These are phyloP conservation scores for Steinernema carpocapsae DNA, from an alignment of 2,888 invertebrate species.

Conservation along the genomic window DNA sequence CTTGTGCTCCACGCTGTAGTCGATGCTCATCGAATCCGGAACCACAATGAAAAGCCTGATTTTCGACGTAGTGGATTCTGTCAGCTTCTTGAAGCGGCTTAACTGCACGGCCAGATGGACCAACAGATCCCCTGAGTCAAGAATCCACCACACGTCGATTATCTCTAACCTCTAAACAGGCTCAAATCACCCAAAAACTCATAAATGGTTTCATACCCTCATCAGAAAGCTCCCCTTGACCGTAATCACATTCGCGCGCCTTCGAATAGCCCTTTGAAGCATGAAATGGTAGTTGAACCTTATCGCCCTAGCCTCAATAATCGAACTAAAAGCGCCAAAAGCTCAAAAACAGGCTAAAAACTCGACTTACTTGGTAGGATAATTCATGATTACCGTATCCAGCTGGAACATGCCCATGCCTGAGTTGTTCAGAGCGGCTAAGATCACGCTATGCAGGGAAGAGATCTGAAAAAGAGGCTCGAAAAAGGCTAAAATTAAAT, in stretches of 20 bases:
- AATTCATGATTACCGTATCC: constrained; percentile 25
- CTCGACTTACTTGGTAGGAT: constrained; percentile 9
- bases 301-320: not conserved
- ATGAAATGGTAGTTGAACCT: not conserved
- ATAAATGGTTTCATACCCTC: not conserved
- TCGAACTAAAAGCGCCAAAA: not conserved
- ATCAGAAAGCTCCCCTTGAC: not conserved
- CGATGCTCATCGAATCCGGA: not conserved
- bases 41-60: constrained; percentile 3
- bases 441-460: not conserved
- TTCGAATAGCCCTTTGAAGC: not conserved
- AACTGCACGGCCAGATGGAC: not conserved
- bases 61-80: not conserved
- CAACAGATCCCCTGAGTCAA: constrained; percentile 5
- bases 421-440: not conserved
- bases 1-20: not conserved
- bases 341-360: not conserved
- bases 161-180: not conserved
- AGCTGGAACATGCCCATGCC: constrained; percentile 19
- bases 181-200: not conserved
- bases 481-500: not conserved
- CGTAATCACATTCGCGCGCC: not conserved
- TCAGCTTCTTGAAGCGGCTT: constrained; percentile 3
- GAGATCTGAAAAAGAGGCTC: not conserved
- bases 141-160: constrained; percentile 17